Evolutionary conservation across 2,888 invertebrate genomes (phyloP).

Genomic region (Dicyrtomina minuta): DNA sequence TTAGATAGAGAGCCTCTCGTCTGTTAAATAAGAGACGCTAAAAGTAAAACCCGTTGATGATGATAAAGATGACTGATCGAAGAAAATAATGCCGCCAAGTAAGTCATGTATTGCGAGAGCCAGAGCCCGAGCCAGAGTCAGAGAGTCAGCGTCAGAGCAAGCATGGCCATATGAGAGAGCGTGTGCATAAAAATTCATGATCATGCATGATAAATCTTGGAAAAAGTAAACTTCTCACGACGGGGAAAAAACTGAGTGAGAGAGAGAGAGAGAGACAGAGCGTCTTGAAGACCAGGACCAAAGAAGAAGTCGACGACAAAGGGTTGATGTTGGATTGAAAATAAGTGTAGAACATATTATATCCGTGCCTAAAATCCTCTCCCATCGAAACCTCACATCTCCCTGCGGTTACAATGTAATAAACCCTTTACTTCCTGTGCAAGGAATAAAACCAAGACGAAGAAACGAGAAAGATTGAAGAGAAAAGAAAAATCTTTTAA

Average conservation of each 20-base stretch:
- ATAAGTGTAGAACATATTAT: too few species aligned
- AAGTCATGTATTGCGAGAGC: neutral
- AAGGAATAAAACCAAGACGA: neutral
- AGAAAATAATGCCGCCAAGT: neutral
- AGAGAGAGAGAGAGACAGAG: neutral
- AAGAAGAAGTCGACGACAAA: too few species aligned
- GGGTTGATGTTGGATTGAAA: too few species aligned
- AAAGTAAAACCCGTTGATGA: too few species aligned
- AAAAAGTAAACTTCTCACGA: slow-evolving; percentile 33
- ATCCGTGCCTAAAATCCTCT: slow-evolving; percentile 35
- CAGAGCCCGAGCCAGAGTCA: neutral
- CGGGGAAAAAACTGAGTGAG: slow-evolving; percentile 25
- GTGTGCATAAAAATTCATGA: slow-evolving; percentile 32
- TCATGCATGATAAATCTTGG: slow-evolving; percentile 36
- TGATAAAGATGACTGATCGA: too few species aligned
- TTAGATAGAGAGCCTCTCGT: too few species aligned
- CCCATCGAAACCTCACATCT: slow-evolving; percentile 33
- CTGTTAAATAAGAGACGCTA: too few species aligned
- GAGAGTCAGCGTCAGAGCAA: neutral
- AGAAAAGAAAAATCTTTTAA: slow-evolving; percentile 27
- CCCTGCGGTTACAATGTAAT: slow-evolving; percentile 34
- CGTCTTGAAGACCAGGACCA: slow-evolving; percentile 8
- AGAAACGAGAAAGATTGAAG: slow-evolving; percentile 12
- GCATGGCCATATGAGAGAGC: neutral
- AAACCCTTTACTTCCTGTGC: slow-evolving; percentile 36